Base-by-base conservation (phyloP, 2,797 vertebrate species). In the Lepus oiostolus region DNA sequence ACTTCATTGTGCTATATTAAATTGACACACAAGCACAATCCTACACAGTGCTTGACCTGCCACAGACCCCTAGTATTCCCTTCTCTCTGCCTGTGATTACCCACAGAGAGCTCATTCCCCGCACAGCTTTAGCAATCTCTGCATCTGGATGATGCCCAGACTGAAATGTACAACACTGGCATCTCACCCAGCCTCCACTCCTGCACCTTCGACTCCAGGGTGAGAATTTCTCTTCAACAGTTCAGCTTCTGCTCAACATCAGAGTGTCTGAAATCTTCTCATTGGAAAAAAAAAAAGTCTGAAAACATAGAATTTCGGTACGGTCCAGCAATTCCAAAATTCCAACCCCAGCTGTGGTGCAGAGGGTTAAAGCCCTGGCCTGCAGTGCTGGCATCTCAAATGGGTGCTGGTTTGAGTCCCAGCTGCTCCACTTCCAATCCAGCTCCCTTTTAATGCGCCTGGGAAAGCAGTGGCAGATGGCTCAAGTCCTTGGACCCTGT, bases 261-360 rank as follows among this genome's bases (percentile, higher is more conserved):
- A 58, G 10, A 26, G 17, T 90, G 42, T 54, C 67, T 58, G 7
- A 93, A 92, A 91, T 50, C n/a, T 60, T 88, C 35, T 62, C 71
- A 30, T 76, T 80, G 10, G 54, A 42, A 35, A 81, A 86, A 68
- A 83, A 83, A 54, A 63, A 5, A 19, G 1, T 12, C 50, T 74
- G 50, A 19, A 28, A 82, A 82, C 60, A 16, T 54, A 28, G 21
- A 47, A 16, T 70, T 88, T 16, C 26, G 1, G 2, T 70, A 35
- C 63, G 22, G 85, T 21, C n/a, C 22, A 92, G 58, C 60, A 85
- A 38, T 93, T 90, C 65, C 22, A 38, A n/a, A 24, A 38, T 93
- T 90, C 65, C 22, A 38, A n/a, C 21, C 38, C 16, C 28, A 38
- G 42, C 42, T 47, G 42, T 47, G 42, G 42, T 8, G 8, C 42